Conservation (phyloP, 2,888 invertebrate species). For the Orthosia cruda region DNA sequence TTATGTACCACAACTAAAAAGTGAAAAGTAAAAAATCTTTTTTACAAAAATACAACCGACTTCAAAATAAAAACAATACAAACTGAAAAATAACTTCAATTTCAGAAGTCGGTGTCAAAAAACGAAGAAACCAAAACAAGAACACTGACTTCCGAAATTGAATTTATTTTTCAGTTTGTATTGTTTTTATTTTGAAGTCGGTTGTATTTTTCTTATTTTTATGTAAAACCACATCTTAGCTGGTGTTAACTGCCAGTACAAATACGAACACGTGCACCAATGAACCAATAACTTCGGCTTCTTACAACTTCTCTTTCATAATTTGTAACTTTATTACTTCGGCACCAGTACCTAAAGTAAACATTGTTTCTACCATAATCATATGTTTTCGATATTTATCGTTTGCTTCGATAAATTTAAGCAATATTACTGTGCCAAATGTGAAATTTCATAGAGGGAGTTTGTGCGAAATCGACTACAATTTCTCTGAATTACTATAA, state of each 20-base stretch:
- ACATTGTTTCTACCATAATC: constrained; percentile 9
- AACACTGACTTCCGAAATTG: too few relatives aligned
- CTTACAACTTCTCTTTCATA: constrained; percentile 2
- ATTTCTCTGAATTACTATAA: constrained; percentile 9
- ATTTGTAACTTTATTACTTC: constrained; percentile 16
- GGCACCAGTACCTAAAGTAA: not conserved
- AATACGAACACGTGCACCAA: not conserved
- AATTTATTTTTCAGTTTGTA: too few relatives aligned
- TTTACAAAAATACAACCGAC: too few relatives aligned
- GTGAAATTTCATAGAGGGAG: constrained; percentile 2
- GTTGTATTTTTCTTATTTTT: not conserved
- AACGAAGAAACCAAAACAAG: too few relatives aligned
- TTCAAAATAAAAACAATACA: too few relatives aligned
- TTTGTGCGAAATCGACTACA: constrained; percentile 8
- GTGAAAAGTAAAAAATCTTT: too few relatives aligned
- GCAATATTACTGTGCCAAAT: constrained; percentile 16
- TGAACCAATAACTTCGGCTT: constrained; percentile 1
- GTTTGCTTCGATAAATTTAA: constrained; percentile 22
- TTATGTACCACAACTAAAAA: too few relatives aligned
- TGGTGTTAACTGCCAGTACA: not conserved
- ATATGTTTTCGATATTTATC: constrained; percentile 27
- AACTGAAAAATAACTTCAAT: too few relatives aligned
- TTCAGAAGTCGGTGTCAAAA: too few relatives aligned
- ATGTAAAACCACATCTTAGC: not conserved
- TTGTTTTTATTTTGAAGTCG: too few relatives aligned